phyloP scores from a whole-genome alignment of 1,140 invertebrate species.

The Ips typographus region DNA sequence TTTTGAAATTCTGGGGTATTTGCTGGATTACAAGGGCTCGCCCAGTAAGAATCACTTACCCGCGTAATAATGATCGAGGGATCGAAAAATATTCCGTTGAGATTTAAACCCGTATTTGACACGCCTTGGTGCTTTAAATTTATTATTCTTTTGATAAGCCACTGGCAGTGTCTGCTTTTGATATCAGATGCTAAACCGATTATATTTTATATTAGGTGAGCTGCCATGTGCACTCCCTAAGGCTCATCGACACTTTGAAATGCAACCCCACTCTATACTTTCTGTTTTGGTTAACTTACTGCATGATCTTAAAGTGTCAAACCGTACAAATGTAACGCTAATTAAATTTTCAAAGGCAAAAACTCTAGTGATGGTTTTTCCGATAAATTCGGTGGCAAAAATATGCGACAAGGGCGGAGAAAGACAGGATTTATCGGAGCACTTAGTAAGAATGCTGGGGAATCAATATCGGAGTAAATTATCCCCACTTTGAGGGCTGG shows the following conservation, averaged over 20 bases:
- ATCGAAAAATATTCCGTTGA: slow-evolving; percentile 7
- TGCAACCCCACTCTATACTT: too few relatives aligned
- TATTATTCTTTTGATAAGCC: slow-evolving; percentile 14
- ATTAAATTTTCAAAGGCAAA: too few relatives aligned
- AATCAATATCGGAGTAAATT: too few relatives aligned
- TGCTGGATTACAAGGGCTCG: slow-evolving; percentile 12
- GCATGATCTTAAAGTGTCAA: too few relatives aligned
- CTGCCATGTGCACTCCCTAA: neutral
- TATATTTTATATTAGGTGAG: neutral
- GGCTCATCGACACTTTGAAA: neutral
- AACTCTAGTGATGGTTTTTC: too few relatives aligned
- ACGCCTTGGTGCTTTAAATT: slow-evolving; percentile 9
- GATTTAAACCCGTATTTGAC: slow-evolving; percentile 12
- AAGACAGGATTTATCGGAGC: too few relatives aligned
- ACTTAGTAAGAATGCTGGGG: too few relatives aligned
- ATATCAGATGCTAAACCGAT: slow-evolving; percentile 5
- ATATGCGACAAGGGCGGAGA: too few relatives aligned
- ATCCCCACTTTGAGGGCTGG: too few relatives aligned
- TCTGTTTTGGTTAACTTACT: too few relatives aligned
- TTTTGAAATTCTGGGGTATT: slow-evolving; percentile 2
- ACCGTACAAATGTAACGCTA: too few relatives aligned
- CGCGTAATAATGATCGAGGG: slow-evolving; percentile 18
- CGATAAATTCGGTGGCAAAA: too few relatives aligned
- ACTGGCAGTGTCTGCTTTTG: neutral
- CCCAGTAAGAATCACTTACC: slow-evolving; percentile 20